Conservation (phyloP, 2,113 vertebrate species). For the Petromus typicus region DNA sequence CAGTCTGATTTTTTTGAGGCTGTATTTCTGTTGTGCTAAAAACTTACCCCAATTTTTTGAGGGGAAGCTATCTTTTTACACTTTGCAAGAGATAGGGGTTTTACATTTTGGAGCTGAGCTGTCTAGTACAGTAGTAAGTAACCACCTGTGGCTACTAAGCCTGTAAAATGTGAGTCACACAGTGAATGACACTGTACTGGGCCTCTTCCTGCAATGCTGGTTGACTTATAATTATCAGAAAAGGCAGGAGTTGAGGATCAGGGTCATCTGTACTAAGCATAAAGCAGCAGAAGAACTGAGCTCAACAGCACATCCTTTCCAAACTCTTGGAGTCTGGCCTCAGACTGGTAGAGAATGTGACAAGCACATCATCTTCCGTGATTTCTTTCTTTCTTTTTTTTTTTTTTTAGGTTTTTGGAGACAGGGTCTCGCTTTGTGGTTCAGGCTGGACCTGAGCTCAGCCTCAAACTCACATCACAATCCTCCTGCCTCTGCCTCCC, state of each 20-base stretch:
- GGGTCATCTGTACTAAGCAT: too few relatives aligned
- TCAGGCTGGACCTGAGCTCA: too few relatives aligned
- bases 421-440: too few relatives aligned
- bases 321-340: background rate
- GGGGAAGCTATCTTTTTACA: background rate
- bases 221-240: background rate
- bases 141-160: background rate
- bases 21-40: conserved; percentile 12
- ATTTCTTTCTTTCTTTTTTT: too few relatives aligned
- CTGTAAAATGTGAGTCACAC: background rate
- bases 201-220: background rate
- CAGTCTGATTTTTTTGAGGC: background rate
- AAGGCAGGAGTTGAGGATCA: background rate
- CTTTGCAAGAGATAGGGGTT: background rate
- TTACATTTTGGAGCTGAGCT: background rate
- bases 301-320: background rate
- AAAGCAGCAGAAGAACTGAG: background rate
- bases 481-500: too few relatives aligned
- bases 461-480: too few relatives aligned
- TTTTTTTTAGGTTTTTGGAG: too few relatives aligned
- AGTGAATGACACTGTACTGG: too few relatives aligned
- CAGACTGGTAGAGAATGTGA: background rate
- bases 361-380: background rate
- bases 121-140: background rate
- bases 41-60: background rate